Evolutionary conservation across 2,797 vertebrate genomes (phyloP).

Genomic region (Sebastiscus tertius): DNA sequence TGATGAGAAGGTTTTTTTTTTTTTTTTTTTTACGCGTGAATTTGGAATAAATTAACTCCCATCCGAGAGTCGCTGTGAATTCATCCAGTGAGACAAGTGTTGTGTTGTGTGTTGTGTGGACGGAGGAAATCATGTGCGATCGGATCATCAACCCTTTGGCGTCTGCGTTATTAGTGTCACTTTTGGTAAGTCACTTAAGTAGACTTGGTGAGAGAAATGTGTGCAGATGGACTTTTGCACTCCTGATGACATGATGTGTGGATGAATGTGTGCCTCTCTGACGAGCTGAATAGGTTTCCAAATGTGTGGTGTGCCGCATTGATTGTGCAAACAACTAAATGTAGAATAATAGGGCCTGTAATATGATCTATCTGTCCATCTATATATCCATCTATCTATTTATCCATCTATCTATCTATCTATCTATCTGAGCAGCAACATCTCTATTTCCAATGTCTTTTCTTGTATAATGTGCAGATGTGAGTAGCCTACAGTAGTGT

Average conservation of each 20-base stretch:
- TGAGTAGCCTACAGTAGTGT: conserved; percentile 14
- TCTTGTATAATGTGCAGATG: conserved; percentile 24
- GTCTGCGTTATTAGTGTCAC: conserved; percentile 55
- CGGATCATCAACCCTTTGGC: conserved; percentile 45
- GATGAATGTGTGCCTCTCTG: conserved; percentile 3
- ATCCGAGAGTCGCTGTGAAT: conserved; percentile 33
- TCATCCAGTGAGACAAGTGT: conserved; percentile 11
- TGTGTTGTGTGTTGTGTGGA: conserved; percentile 28
- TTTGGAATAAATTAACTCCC: conserved; percentile 69
- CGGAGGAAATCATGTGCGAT: conserved; percentile 50
- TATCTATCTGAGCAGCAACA: conserved; percentile 1
- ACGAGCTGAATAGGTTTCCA: conserved; percentile 1
- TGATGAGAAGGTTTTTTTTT: conserved; percentile 4
- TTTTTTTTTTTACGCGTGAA: conserved; percentile 13
- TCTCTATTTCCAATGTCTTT: background rate
- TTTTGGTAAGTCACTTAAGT: conserved; percentile 72
- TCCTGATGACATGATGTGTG: conserved; percentile 24
- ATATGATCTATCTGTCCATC: conserved; percentile 51
- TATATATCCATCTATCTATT: conserved; percentile 51
- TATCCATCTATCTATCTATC: conserved; percentile 38
- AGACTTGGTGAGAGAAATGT: conserved; percentile 47
- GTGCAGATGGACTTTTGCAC: conserved; percentile 40
- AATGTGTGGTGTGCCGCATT: conserved; percentile 41
- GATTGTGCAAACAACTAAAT: conserved; percentile 31
- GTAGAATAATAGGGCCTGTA: conserved; percentile 6